These are phyloP conservation scores for Pagrus major DNA, from an alignment of 2,113 vertebrate genomes.

Conservation along the genomic window DNA sequence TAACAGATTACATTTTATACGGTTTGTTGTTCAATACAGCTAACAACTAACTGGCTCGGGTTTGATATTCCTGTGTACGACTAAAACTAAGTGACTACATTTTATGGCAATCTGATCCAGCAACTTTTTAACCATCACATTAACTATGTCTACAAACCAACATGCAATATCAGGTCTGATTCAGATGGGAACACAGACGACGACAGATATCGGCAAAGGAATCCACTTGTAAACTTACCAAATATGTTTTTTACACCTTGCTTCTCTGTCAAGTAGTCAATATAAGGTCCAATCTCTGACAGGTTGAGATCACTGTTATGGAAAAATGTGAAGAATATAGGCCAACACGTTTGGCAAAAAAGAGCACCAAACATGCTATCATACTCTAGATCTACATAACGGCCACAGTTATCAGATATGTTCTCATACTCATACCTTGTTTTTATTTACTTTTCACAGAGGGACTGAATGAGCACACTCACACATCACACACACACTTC, in stretches of 20 bases:
- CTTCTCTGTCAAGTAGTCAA: slow-evolving; percentile 89
- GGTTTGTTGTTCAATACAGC: no score
- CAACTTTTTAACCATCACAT: not conserved
- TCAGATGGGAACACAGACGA: slow-evolving; percentile 6
- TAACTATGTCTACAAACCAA: not conserved
- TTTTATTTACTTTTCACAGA: not conserved
- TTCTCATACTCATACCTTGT: not conserved
- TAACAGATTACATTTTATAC: no score
- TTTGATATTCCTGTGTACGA: no score
- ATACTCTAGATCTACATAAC: not conserved
- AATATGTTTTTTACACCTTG: slow-evolving; percentile 91
- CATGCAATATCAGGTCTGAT: slow-evolving; percentile 7
- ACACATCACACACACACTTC: not conserved
- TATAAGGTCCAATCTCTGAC: slow-evolving; percentile 86
- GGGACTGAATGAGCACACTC: not conserved
- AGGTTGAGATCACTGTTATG: slow-evolving; percentile 90
- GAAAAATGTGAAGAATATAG: slow-evolving; percentile 46
- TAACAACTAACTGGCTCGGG: no score
- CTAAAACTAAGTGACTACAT: not conserved
- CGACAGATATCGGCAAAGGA: slow-evolving; percentile 25
- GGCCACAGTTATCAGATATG: not conserved
- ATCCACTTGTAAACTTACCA: slow-evolving; percentile 86
- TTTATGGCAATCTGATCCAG: not conserved
- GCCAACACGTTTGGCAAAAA: not conserved
- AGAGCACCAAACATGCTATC: slow-evolving; percentile 3